Conservation (phyloP, 2,113 vertebrate genomes). For the Choloepus hoffmanni region DNA sequence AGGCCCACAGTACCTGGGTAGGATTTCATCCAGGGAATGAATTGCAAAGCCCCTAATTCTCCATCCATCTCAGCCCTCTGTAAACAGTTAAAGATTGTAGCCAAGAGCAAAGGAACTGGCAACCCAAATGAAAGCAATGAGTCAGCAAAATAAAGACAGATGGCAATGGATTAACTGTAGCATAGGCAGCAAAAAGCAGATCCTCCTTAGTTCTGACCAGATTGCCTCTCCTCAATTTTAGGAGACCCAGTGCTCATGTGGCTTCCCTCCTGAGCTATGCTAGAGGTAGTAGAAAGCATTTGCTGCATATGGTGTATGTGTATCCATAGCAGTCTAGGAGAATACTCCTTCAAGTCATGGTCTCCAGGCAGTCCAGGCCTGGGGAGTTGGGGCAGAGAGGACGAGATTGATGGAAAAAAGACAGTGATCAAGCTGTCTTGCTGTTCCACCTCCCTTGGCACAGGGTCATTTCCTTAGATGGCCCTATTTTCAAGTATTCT, state of each 20-base stretch:
- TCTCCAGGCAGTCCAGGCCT: neutral
- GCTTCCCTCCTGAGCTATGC: neutral
- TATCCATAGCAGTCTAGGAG: neutral
- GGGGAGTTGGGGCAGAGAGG: neutral
- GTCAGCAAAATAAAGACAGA: constrained; percentile 85
- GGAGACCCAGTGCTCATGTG: neutral
- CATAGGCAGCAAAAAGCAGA: constrained; percentile 49
- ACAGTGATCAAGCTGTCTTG: neutral
- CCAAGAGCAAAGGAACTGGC: constrained; percentile 73
- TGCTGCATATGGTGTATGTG: neutral
- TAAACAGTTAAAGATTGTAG: constrained; percentile 75
- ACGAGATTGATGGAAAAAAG: neutral
- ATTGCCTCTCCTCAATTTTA: constrained; percentile 55
- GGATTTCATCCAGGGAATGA: constrained; percentile 78
- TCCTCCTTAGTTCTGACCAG: constrained; percentile 61
- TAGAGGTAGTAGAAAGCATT: neutral
- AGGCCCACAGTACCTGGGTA: constrained; percentile 65
- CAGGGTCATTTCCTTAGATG: neutral
- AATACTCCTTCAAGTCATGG: neutral
- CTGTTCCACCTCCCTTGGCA: neutral
- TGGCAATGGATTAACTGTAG: constrained; percentile 78
- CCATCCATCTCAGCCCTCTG: constrained; percentile 72
- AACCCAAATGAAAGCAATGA: constrained; percentile 80
- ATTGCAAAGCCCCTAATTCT: constrained; percentile 73
- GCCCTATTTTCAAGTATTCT: neutral